These are phyloP conservation scores for Megaceryle torquata DNA, from an alignment of 2,113 vertebrate species.

Conservation along the genomic window DNA sequence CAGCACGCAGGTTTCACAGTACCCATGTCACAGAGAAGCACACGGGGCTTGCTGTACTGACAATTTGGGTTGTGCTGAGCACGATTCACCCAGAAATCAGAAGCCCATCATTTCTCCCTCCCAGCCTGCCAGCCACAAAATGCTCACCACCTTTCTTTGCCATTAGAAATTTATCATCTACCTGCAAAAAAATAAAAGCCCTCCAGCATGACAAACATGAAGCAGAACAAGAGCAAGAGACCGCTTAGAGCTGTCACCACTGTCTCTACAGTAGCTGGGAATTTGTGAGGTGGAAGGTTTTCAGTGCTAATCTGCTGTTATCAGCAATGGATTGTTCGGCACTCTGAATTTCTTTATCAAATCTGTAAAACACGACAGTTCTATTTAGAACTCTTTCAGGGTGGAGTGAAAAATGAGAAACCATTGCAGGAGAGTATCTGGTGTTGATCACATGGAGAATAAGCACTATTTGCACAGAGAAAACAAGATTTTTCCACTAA, in stretches of 20 bases:
- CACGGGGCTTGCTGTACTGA: not conserved
- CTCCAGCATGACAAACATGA: not conserved
- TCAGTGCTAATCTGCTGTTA: not conserved
- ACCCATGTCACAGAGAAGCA: not conserved
- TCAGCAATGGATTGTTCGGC: not conserved
- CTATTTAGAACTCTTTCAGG: not conserved
- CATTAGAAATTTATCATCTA: not conserved
- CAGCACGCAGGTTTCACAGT: not conserved
- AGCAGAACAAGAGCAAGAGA: not conserved
- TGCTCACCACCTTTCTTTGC: not conserved
- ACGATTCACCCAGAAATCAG: not conserved
- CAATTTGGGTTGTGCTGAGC: not conserved
- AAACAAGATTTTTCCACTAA: constrained; percentile 51
- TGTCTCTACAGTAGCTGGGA: not conserved
- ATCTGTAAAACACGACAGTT: not conserved
- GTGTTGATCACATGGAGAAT: constrained; percentile 50
- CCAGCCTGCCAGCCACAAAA: not conserved
- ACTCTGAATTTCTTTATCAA: not conserved
- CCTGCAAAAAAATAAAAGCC: not conserved
- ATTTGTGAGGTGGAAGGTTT: constrained; percentile 4
- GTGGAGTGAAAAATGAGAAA: not conserved
- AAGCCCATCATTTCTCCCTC: not conserved
- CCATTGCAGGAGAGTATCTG: constrained; percentile 3
- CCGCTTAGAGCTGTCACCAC: not conserved
- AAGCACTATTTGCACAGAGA: constrained; percentile 28